Conservation (phyloP, 2,113 vertebrate species). For the Dendrocopos noguchii region DNA sequence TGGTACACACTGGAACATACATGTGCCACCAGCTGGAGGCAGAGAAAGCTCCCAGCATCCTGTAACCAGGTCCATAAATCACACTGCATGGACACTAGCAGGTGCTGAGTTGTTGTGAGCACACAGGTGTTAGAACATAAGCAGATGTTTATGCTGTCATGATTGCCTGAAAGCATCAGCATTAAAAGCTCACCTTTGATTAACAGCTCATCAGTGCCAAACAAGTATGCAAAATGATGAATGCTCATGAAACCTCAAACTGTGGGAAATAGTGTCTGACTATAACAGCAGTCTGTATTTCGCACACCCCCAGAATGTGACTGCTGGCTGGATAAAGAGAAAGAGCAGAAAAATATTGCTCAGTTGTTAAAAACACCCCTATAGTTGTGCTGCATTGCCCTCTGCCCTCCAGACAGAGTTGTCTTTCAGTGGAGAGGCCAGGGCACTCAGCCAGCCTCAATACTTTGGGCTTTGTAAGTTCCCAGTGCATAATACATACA, state of each 20-base stretch:
- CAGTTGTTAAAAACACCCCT: not conserved
- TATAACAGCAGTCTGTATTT: not conserved
- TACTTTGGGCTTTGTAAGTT: not conserved
- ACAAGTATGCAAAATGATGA: not conserved
- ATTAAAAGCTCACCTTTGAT: not conserved
- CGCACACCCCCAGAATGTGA: not conserved
- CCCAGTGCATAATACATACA: not conserved
- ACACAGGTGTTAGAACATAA: not conserved
- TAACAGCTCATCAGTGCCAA: not conserved
- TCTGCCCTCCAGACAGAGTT: slow-evolving; percentile 39
- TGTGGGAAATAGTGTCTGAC: not conserved
- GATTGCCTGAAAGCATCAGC: not conserved
- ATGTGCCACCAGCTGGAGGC: rapidly evolving
- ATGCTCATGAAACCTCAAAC: not conserved
- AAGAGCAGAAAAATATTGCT: not conserved
- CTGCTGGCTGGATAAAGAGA: not conserved
- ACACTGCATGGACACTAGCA: not conserved
- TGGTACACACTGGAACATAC: rapidly evolving
- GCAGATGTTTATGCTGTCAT: not conserved
- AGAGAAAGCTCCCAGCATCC: not conserved
- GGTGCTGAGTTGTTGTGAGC: not conserved
- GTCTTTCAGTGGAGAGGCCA: not conserved
- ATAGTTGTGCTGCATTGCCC: not conserved
- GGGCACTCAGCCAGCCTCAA: not conserved
- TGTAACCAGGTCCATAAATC: not conserved